Base-by-base conservation (phyloP, 2,113 vertebrate genomes). In the Columba livia region DNA sequence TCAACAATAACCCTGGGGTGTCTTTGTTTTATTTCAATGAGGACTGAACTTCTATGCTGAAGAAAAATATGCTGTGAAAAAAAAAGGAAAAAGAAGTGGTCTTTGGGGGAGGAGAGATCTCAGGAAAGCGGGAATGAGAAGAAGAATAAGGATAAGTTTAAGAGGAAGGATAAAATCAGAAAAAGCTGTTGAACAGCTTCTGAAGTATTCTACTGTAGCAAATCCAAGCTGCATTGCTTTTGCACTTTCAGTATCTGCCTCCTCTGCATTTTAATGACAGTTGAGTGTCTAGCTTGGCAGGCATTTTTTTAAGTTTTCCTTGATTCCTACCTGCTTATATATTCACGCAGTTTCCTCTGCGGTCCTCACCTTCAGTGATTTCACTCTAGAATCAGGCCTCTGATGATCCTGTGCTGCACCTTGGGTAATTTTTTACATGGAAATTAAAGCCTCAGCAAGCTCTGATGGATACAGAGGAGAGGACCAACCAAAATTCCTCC, bases 11-110 rank as follows among this genome's bases (percentile, higher is more conserved):
- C 51, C 82, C 56, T 79, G 72, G 82, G n/a, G 31, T 2, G 6
- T 66, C 82, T 93, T 95, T 81, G 20, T 36, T 94, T 75, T 88
- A 36, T 88, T 94, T 94, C 81, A 94, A 23, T 79, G 24, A 94
- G 28, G 29, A 71, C 53, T 62, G 40, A 90, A 88, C 53, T 88
- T 93, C 75, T 61, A 80, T 15, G 10, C 17, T 80, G 79, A 93
- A 94, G 71, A 15, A 86, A 93, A 90, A 67, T 54, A 73, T 13
- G 3, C 14, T 72, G 6, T 32, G n/a, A 88, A 42, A 61, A 75
- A 79, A 53, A 54, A 15, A 85, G 25, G 44, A 47, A 47, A 51
- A 4, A 47, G 3, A 74, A 53, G 20, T 48, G 9, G 9, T 53
- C 18, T 80, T 84, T 54, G 21, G 15, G 15, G 60, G 34, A 81